Evolutionary conservation across 2,888 invertebrate species (phyloP), one percentile per base, ranked within the genome.

Genomic region (Agrypnus murinus): DNA sequence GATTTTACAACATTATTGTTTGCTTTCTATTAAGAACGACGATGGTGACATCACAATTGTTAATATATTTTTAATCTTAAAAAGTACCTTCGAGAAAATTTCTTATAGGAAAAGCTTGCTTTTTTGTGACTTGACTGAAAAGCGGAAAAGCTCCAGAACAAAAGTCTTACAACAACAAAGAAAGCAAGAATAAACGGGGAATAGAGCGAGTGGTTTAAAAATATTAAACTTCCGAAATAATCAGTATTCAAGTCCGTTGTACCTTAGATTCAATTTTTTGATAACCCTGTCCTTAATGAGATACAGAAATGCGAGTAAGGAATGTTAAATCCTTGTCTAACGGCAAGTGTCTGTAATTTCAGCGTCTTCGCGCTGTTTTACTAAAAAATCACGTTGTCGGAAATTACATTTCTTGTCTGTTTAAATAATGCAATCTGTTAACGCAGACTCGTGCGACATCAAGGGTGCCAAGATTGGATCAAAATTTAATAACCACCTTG

Each of bases 401-500:
- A 81, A 81, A 81, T 81, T 79, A 79, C 80, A 80, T 81, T 81
- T 79, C 79, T 78, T 78, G 77, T 77, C 77, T 77, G 75, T 75
- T 77, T 77, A 77, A 78, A 77, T 78, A 75, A 77, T 75, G 75
- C 77, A 79, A 81, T 80, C 79, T 79, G 79, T 79, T 80, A 81
- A 77, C 74, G 72, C 75, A 76, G 74, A 73, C 76, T 75, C 69
- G 75, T 72, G 74, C 72, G 78, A 79, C 77, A 77, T 78, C 76
- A 74, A 77, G 77, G 78, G 74, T 77, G 75, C 69, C 74, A 77
- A 77, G 78, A 79, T 78, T 79, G 77, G 77, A 80, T 80, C 77
- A 80, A 81, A 82, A 78, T 81, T 80, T 80, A 81, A 82, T 79
- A 80, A 77, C 78, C 77, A 74, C 77, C 78, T 80, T 78, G 79